Evolutionary conservation across 2,888 invertebrate genomes (phyloP).

Genomic region (Gasteruption jaculator): DNA sequence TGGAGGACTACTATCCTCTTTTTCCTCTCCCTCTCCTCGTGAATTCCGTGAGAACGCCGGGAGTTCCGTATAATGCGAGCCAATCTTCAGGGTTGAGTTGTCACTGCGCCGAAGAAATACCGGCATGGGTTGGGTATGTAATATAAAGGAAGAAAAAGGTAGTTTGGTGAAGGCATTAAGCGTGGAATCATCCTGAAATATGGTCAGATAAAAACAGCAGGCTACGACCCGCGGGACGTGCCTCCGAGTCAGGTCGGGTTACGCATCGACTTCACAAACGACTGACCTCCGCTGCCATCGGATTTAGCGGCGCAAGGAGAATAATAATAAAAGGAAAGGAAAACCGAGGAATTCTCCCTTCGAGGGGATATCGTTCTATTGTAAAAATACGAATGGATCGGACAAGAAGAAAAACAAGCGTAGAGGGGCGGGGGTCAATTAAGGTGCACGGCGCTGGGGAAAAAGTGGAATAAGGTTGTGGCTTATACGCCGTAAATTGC

Average conservation of each 20-base stretch:
- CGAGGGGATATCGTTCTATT: too few species aligned
- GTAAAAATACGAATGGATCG: too few species aligned
- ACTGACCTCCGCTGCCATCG: conserved; percentile 39
- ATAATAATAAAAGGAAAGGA: too few species aligned
- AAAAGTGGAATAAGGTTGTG: conserved; percentile 20
- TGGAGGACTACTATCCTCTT: too few species aligned
- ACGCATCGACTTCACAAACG: conserved; percentile 45
- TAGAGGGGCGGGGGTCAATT: too few species aligned
- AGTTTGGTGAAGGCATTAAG: conserved; percentile 31
- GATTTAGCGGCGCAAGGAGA: conserved; percentile 25
- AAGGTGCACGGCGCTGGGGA: conserved; percentile 9
- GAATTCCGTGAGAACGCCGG: too few species aligned
- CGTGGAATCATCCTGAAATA: conserved; percentile 49
- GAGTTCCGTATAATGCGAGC: too few species aligned
- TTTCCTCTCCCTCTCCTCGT: too few species aligned
- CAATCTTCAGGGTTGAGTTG: too few species aligned
- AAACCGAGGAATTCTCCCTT: conserved; percentile 24
- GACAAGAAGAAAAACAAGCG: too few species aligned
- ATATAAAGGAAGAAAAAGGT: conserved; percentile 21
- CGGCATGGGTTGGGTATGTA: conserved; percentile 6
- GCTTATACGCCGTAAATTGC: too few species aligned
- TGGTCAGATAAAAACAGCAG: conserved; percentile 49
- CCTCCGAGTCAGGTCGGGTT: conserved; percentile 45
- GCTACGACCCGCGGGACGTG: conserved; percentile 43
- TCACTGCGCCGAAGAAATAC: conserved; percentile 1